Evolutionary conservation across 1,140 invertebrate species (phyloP), one percentile per base, ranked within the genome.

Genomic region (Meloidogyne chitwoodi): DNA sequence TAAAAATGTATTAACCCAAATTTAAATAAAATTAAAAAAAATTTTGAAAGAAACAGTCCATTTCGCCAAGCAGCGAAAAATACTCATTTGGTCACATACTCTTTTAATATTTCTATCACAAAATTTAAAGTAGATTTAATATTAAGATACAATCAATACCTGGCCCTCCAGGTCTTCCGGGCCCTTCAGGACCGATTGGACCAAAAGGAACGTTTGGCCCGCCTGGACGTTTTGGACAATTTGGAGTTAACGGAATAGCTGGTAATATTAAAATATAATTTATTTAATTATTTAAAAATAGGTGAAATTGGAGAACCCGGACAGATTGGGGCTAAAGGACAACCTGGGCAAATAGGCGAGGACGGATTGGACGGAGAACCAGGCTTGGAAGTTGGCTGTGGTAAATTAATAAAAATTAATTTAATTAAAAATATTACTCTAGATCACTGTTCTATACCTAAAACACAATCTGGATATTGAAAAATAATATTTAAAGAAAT

Each of bases 381-480:
- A 16, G 75, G 75, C 14, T 3, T 27, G 16, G 75, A 76, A 26
- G 48, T 24, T 12, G 41, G 48, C 16, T 76, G 75, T 41, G 65
- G 71, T 73, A 31, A 62, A 31, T 5, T 19, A 48, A 1, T 19
- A 19, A 2, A 48, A 19, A 3, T 6, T 48, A 16, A 44, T 11
- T 48, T 48, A 48, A 61, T 70, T 44, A 34, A 56, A 34, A 19
- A 61, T 16, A 41, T 10, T 56, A 5, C 11, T 70, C 2, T 48
- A 68, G 68, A 76, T 34, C 75, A 76, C 56, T 76, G 75, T 61
- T 11, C 75, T 34, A 14, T 65, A 27, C 75, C 75, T 29, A 76
- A 66, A 38, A 56, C 34, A n/a, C 34, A 75, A 73, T 29, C 65
- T 19, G 75, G 75, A 6, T 76, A 76, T 64, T 71, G 24, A 72